These are phyloP conservation scores for Oncorhynchus nerka DNA, from an alignment of 2,113 vertebrate species.

Conservation along the genomic window DNA sequence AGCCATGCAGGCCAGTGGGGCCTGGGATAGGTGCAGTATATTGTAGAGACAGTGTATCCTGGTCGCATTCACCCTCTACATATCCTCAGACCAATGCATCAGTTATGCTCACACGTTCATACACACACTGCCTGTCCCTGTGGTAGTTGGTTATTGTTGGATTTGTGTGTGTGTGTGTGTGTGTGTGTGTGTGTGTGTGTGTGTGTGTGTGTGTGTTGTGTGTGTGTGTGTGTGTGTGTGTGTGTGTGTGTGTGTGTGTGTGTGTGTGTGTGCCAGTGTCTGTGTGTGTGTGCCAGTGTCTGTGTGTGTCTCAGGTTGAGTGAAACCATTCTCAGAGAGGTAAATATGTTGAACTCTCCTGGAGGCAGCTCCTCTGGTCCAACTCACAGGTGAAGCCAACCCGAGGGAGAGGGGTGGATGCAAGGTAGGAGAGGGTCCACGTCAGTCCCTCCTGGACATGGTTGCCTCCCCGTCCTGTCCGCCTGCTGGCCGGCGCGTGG, in stretches of 20 bases:
- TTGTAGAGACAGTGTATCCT: background rate
- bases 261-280: constrained; percentile 27
- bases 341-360: no score
- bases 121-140: background rate
- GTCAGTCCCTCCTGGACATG: background rate
- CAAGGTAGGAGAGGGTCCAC: background rate
- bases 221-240: constrained; percentile 16
- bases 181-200: no score
- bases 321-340: no score
- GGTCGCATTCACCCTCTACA: background rate
- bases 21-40: no score
- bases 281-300: background rate
- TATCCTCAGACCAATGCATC: no score
- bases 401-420: background rate
- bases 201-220: constrained; percentile 7
- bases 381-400: no score
- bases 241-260: background rate
- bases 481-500: background rate
- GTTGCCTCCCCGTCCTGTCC: no score
- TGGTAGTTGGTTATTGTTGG: background rate
- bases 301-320: background rate
- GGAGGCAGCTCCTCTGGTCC: no score
- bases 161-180: background rate
- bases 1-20: background rate
- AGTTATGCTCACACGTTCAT: background rate